These are phyloP conservation scores for Plemyria rubiginata DNA, from an alignment of 2,888 invertebrate species.

Conservation along the genomic window DNA sequence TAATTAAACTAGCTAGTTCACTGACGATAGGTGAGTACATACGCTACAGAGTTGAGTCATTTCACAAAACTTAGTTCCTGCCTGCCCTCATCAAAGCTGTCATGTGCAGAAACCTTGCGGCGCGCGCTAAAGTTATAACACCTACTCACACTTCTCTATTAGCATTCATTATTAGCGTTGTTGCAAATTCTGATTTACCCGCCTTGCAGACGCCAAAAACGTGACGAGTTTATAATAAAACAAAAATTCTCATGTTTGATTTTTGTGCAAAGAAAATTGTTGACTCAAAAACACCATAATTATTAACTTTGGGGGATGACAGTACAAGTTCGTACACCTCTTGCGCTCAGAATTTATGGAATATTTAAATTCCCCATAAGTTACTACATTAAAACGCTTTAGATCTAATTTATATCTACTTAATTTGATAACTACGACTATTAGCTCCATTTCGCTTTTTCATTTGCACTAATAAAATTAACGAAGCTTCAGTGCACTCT, in stretches of 20 bases:
- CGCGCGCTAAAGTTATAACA: constrained; percentile 27
- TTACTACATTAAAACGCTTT: neutral
- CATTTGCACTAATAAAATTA: constrained; percentile 6
- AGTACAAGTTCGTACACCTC: neutral
- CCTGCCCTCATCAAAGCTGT: constrained; percentile 50
- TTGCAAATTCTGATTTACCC: neutral
- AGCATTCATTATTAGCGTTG: neutral
- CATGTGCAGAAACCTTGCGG: constrained; percentile 42
- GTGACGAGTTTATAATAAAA: too few relatives aligned
- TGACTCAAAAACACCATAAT: neutral
- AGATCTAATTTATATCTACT: too few relatives aligned
- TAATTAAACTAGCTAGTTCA: constrained; percentile 5
- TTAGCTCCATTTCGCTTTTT: neutral
- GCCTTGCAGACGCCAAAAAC: neutral
- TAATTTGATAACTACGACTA: too few relatives aligned
- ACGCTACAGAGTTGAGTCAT: constrained; percentile 20
- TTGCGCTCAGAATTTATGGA: neutral
- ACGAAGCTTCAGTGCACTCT: constrained; percentile 13
- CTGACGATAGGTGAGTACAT: constrained; percentile 3
- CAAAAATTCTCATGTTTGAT: neutral
- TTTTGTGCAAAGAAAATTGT: neutral
- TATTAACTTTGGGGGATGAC: neutral
- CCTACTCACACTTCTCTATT: constrained; percentile 14
- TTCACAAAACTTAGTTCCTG: constrained; percentile 24
- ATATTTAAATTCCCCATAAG: neutral